Evolutionary conservation across 2,888 invertebrate genomes (phyloP), one percentile per base, ranked within the genome.

Genomic region (Epinotia demarniana): DNA sequence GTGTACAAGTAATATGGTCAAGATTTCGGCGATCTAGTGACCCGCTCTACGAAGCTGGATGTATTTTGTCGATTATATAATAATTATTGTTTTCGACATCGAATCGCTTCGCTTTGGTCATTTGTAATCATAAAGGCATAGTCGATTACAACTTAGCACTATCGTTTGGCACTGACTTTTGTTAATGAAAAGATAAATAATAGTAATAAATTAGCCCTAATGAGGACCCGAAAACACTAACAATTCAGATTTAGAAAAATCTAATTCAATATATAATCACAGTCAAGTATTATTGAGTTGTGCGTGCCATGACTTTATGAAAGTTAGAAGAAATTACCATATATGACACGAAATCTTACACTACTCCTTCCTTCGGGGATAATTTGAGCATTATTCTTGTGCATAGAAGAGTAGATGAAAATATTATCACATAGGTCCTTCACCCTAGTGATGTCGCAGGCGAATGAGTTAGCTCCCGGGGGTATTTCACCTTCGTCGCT

Each of bases 401-500:
- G 92, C 91, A 91, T 90, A 84, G 85, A 91, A 90, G 89, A 90
- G 88, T 87, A 90, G 90, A 91, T 92, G 90, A 86, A 90, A 89
- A 87, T 85, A 81, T 84, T 86, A 92, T 91, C 92, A 92, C 92
- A 87, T 81, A 86, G 89, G 88, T 83, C 80, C 81, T 85, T 82
- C 80, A 86, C 84, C 87, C 89, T 87, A 85, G 90, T 92, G 91
- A 90, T 85, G 84, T 84, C 84, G 84, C 85, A 80, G 85, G 86
- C 85, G 83, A 85, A 84, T 84, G 81, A 83, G 81, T 80, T 81
- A 79, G 77, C 76, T 82, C 79, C 81, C 84, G 79, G 77, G 84
- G 86, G 80, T 81, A 85, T 90, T 92, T 95, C 96, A 96, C 96
- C 96, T 96, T 93, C 96, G 95, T 92, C 96, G 95, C 86, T 96